Conservation (phyloP, 2,797 vertebrate species). For the Syngnathus acus region DNA sequence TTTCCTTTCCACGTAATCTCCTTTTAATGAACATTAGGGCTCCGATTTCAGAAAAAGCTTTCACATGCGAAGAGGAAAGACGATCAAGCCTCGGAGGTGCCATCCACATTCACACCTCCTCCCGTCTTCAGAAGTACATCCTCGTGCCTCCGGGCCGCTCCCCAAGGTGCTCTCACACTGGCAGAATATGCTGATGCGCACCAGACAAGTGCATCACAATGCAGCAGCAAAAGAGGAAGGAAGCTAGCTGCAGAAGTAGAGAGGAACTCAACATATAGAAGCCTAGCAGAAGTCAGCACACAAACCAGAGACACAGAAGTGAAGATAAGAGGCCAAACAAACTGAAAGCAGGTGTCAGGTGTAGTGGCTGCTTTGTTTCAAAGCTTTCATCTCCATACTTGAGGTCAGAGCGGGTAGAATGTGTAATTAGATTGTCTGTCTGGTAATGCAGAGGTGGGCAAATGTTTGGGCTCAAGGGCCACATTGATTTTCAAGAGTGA, state of each 20-base stretch:
- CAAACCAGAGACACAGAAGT: not conserved
- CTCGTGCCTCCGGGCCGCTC: slow-evolving; percentile 14
- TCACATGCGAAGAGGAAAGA: not conserved
- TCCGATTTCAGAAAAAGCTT: not conserved
- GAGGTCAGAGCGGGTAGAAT: not conserved
- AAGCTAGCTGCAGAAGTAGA: not conserved
- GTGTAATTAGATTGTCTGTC: not conserved
- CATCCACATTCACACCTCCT: slow-evolving; percentile 12
- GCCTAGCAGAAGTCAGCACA: no score
- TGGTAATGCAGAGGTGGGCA: not conserved
- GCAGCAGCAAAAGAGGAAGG: not conserved
- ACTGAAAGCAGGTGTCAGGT: not conserved
- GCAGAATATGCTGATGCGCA: slow-evolving; percentile 40
- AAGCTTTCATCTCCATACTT: not conserved
- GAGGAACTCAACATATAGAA: not conserved
- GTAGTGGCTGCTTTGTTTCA: not conserved
- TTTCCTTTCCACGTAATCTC: not conserved
- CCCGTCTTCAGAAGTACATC: slow-evolving; percentile 9
- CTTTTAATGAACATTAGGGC: not conserved
- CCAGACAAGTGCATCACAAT: slow-evolving; percentile 18
- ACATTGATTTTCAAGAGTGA: not conserved
- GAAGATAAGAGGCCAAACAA: not conserved
- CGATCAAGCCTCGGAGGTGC: slow-evolving; percentile 5
- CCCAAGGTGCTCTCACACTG: slow-evolving; percentile 19
- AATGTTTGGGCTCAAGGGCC: not conserved